These are phyloP conservation scores for Calameuta pallipes DNA, from an alignment of 2,888 invertebrate genomes.

Conservation along the genomic window DNA sequence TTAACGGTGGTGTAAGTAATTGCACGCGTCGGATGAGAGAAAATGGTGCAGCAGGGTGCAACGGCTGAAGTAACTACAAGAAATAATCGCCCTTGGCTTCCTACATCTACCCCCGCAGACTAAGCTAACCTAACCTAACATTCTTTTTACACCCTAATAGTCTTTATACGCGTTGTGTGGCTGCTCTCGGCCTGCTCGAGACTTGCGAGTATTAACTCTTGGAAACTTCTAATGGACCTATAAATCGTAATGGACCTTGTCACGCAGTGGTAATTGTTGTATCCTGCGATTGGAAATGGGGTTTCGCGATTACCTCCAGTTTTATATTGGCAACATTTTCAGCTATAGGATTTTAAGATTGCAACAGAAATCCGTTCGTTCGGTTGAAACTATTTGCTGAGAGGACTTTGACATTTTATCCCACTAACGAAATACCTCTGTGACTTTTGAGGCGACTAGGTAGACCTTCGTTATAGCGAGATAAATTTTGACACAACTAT, in stretches of 20 bases:
- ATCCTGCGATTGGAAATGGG: not conserved
- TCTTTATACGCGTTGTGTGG: too few species aligned
- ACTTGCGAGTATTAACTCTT: slow-evolving; percentile 27
- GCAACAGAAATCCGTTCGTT: too few species aligned
- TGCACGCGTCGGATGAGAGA: slow-evolving; percentile 19
- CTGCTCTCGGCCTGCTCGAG: slow-evolving; percentile 5
- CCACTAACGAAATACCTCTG: too few species aligned
- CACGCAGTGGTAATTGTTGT: not conserved
- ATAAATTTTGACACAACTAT: too few species aligned
- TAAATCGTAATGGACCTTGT: slow-evolving; percentile 29
- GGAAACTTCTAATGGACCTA: slow-evolving; percentile 17
- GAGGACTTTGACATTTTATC: too few species aligned
- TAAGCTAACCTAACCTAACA: too few species aligned
- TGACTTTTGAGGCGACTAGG: too few species aligned
- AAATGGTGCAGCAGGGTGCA: slow-evolving; percentile 20
- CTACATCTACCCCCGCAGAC: not conserved
- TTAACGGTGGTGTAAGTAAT: slow-evolving; percentile 31
- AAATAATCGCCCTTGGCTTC: slow-evolving; percentile 27
- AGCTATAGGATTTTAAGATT: too few species aligned
- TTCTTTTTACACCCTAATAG: too few species aligned
- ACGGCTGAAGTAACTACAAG: slow-evolving; percentile 20
- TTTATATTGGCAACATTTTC: too few species aligned
- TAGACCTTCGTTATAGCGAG: too few species aligned
- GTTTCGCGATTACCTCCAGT: not conserved
- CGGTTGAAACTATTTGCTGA: too few species aligned